Base-by-base conservation (phyloP, 1,140 invertebrate genomes). In the Cydia amplana region DNA sequence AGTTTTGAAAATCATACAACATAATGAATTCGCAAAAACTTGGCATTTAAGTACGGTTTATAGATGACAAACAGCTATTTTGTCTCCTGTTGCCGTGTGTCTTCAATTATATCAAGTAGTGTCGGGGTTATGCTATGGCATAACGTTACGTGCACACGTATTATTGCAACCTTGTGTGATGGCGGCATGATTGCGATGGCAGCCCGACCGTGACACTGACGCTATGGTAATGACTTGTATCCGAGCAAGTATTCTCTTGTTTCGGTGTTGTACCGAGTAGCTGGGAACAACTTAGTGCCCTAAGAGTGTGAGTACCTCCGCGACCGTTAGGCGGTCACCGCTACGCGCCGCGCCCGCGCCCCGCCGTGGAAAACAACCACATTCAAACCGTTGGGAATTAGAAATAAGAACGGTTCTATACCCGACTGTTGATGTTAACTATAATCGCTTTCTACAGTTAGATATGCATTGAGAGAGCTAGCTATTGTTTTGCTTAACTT, bases 271-370 rank as follows among this genome's bases (percentile, higher is more conserved):
- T 80, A 80, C 78, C 75, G 72, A 51, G 74, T 55, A 76, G 79
- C 78, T 67, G 75, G 75, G 67, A 73, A 77, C 75, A 60, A 60
- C 55, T 60, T 60, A 60, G 55, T 81, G 87, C 86, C 85, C 85
- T 86, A 82, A 72, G 77, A 83, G 82, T 81, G 78, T 81, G 83
- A 81, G 86, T 86, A 86, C 83, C 79, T 82, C 76, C 70, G 78
- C 79, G 85, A 88, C 89, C 89, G 89, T 91, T 91, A 91, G 81
- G 79, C 85, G 87, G 88, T 88, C 87, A 87, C 87, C 88, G 88
- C 88, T 88, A 88, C 81, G 80, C 73, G 73, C 74, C 81, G 76
- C 81, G 80, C 77, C 81, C 77, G 20, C 78, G 79, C 79, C 74
- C 65, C 75, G 78, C 76, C 78, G 74, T 72, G 79, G 82, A 80